Evolutionary conservation across 2,797 vertebrate genomes (phyloP), one percentile per base, ranked within the genome.

Genomic region (Siniperca undulata): DNA sequence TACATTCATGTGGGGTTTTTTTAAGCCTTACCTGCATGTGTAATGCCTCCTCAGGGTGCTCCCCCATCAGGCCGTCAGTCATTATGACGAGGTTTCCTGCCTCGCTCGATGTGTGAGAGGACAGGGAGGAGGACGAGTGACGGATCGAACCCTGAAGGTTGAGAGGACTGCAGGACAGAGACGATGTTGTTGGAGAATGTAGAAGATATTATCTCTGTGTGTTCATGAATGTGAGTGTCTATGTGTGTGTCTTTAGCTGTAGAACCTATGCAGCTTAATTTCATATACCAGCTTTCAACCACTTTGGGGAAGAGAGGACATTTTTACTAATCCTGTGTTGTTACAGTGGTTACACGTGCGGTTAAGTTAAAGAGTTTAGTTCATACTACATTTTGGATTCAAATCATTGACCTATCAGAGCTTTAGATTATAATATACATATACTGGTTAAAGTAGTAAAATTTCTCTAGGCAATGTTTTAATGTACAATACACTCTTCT

Each of bases 101-200:
- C 95, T 99, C 99, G 5, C 98, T 99, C 77, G 98, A 99, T 5
- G 98, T 96, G 91, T 98, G 98, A 59, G 99, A 99, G 3, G 98
- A 99, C 88, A 99, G 96, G 61, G 98, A 99, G 90, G 98, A 99
- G 3, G 98, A 99, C 0, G 98, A 99, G 92, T 98, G 97, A 75
- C 98, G 96, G 85, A 97, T 97, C 2, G 98, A 97, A 70, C 97
- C 97, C 91, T 98, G 97, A 86, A 99, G 92, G 90, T 97, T 98
- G 93, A 99, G 94, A 50, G 98, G 98, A 95, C 99, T 99, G 96
- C 5, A 19, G 77, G 74, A 88, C 24, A 78, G 66, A 91, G 13
- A 82, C 19, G 52, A 56, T 11, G 66, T 20, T 64, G 7, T n/a
- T 64, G 7, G 19, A 60, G n/a, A 70, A 17, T 24, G 19, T 44